Evolutionary conservation across 2,888 invertebrate genomes (phyloP).

Genomic region (Cacoxenus indagator): DNA sequence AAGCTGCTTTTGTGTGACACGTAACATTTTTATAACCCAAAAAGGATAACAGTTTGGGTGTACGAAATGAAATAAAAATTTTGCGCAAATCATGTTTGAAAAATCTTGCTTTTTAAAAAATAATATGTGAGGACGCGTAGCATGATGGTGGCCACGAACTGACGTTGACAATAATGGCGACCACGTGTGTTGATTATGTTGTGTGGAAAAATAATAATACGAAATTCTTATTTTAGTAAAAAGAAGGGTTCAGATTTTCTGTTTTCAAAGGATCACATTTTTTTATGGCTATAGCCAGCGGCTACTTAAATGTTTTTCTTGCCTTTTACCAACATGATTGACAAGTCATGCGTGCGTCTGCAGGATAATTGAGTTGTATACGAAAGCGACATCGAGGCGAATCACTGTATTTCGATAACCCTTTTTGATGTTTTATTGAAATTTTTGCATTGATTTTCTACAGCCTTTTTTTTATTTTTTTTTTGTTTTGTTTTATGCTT

Average conservation of each 20-base stretch:
- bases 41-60: constrained; percentile 24
- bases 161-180: constrained; percentile 30
- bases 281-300: constrained; percentile 53
- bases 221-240: constrained; percentile 29
- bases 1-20: constrained; percentile 48
- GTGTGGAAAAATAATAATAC: constrained; percentile 40
- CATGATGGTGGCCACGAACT: constrained; percentile 48
- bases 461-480: no score
- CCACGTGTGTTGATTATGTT: constrained; percentile 50
- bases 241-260: constrained; percentile 21
- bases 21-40: constrained; percentile 39
- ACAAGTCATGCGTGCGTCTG: constrained; percentile 12
- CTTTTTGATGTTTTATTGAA: constrained; percentile 45
- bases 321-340: constrained; percentile 1
- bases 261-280: constrained; percentile 6
- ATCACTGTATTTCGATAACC: constrained; percentile 29
- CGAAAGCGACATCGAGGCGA: constrained; percentile 8
- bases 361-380: constrained; percentile 59
- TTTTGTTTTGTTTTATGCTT: no score
- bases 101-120: constrained; percentile 58
- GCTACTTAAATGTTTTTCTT: constrained; percentile 45
- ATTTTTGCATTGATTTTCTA: constrained; percentile 52
- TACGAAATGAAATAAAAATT: constrained; percentile 27
- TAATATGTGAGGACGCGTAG: background rate
- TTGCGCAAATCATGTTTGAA: constrained; percentile 62